Base-by-base conservation (phyloP, 92 coral and sea anemone species). In the Actinostola sp. region DNA sequence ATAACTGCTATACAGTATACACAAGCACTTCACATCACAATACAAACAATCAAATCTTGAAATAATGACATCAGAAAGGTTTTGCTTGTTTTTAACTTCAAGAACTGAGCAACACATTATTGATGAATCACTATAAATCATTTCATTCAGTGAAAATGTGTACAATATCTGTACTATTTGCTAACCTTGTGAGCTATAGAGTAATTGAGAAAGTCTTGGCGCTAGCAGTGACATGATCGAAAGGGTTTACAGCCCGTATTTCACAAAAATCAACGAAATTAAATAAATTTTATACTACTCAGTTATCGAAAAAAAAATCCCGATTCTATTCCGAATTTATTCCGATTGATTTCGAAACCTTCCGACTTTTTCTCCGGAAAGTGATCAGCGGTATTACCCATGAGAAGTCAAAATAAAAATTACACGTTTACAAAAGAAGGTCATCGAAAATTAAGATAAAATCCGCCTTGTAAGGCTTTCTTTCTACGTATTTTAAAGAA, bases 321-420 rank as follows among this genome's bases (percentile, higher is more conserved):
- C 42, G 42, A 36, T 11, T 4, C 4, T 4, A 36, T 36, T 36
- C 42, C 42, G 42, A 36, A 4, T 4, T 36, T 36, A 11, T 19
- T 30, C 39, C 63, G 63, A 57, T 13, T 1, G 30, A 32, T 51
- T 52, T 58, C 72, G 72, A 48, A 5, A 16, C 1, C 19, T 66
- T 28, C 46, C 74, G 73, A 51, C 31, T 33, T 12, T 14, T 0
- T 17, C 30, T 19, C 61, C 33, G 27, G 36, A 27, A 44, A 0
- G 45, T 24, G 36, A 58, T 39, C 90, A 86, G 90, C 90, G 90
- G 90, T 54, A 5, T 68, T 24, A 11, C 87, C 43, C 44, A 45
- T 38, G 27, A 46, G 70, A 16, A 15, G 15, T 8, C 46, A 53
- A 74, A 41, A 36, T 14, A 4, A 57, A 68, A 68, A 67, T 38